These are phyloP conservation scores for Oreohelix idahoensis DNA, from an alignment of 1,140 invertebrate genomes.

Conservation along the genomic window DNA sequence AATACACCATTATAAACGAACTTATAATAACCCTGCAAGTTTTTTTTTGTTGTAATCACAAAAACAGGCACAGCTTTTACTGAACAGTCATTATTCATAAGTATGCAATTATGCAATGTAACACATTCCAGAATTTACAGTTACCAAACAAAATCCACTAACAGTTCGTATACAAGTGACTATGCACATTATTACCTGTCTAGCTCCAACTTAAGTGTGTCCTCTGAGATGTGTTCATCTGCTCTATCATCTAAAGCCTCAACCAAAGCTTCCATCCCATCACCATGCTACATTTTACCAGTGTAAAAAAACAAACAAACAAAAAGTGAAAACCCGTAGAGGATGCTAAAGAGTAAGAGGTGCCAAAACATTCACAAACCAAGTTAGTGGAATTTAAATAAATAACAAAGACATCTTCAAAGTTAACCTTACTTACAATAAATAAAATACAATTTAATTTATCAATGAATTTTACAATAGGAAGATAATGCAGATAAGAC, in stretches of 20 bases:
- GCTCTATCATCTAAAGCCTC: slow-evolving; percentile 19
- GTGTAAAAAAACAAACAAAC: slow-evolving; percentile 9
- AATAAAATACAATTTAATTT: not conserved
- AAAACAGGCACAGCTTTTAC: no score
- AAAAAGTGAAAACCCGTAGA: slow-evolving; percentile 10
- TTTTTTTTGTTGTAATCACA: no score
- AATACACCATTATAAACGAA: no score
- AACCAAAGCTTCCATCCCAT: slow-evolving; percentile 37
- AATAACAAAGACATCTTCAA: not conserved
- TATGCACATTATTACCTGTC: slow-evolving; percentile 24
- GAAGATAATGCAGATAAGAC: no score
- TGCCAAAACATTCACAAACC: not conserved
- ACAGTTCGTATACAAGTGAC: no score
- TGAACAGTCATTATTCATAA: no score
- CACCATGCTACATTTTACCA: slow-evolving; percentile 32
- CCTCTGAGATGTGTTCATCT: not conserved
- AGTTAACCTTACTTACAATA: not conserved
- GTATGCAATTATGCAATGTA: no score
- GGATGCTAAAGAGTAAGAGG: not conserved
- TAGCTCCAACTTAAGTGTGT: not conserved
- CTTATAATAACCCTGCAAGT: no score
- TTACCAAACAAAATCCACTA: no score
- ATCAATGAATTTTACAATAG: not conserved
- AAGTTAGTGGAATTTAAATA: not conserved
- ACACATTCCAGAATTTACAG: no score